Conservation (phyloP, 2,797 vertebrate genomes). For the Sphenodon punctatus region DNA sequence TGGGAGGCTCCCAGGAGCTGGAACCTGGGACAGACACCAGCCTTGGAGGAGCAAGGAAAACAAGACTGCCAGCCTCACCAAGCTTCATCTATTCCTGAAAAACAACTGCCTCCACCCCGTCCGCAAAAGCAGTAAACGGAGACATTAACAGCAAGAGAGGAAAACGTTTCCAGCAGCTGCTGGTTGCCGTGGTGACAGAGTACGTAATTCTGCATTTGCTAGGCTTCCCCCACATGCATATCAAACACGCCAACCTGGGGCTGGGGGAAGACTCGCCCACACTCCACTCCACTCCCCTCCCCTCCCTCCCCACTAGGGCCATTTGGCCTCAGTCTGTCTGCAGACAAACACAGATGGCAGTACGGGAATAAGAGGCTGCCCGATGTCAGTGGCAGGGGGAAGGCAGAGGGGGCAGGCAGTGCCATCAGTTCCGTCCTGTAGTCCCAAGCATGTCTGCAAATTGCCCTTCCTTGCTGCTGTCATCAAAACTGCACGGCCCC, state of each 20-base stretch:
- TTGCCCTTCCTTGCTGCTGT: background rate
- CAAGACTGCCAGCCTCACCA: background rate
- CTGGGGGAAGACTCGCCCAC: background rate
- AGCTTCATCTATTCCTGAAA: constrained; percentile 27
- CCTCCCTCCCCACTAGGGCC: background rate
- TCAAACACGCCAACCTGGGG: background rate
- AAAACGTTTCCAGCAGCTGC: constrained; percentile 28
- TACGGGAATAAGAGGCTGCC: background rate
- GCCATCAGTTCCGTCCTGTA: background rate
- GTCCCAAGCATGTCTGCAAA: background rate
- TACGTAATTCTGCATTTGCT: background rate
- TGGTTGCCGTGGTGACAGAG: constrained; percentile 53
- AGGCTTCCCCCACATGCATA: constrained; percentile 22
- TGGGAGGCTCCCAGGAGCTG: background rate
- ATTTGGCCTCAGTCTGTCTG: background rate
- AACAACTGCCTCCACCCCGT: background rate
- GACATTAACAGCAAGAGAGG: background rate
- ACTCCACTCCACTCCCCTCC: background rate
- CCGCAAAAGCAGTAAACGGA: constrained; percentile 25
- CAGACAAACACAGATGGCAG: background rate
- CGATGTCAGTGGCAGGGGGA: background rate
- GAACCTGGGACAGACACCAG: background rate
- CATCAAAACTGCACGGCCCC: constrained; percentile 94
- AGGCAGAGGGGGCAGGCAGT: background rate
- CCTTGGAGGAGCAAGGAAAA: background rate